A percentile compares a stretch with the other conserved stretches of the same genome.
These are phyloP conservation scores for Amphiura filiformis DNA, from an alignment of 35 echinoderm and acorn worm genomes.

Conservation along the genomic window DNA sequence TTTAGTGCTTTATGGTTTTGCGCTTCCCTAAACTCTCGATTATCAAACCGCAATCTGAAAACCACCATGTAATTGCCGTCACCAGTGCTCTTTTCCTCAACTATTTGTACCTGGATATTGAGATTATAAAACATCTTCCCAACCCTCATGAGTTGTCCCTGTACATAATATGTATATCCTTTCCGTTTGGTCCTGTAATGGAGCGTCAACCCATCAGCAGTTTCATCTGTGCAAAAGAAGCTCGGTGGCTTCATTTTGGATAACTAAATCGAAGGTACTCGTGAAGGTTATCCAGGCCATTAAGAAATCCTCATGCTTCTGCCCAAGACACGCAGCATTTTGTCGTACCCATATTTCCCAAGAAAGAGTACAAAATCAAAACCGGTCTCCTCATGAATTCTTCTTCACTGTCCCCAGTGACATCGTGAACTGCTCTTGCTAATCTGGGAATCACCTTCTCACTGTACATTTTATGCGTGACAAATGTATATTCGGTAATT, in stretches of 20 bases:
- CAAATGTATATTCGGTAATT: conserved; percentile 84
- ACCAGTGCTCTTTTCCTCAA: conserved; percentile 47
- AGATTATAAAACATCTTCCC: conserved; percentile 79
- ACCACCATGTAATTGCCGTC: conserved; percentile 23
- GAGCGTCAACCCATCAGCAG: conserved; percentile 56
- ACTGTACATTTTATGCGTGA: conserved; percentile 91
- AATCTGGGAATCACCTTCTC: conserved; percentile 80
- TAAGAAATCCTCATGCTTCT: conserved; percentile 87
- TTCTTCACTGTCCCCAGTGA: conserved; percentile 29
- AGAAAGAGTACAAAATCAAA: conserved; percentile 72
- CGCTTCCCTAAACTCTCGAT: conserved; percentile 53
- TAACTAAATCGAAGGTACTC: conserved; percentile 97
- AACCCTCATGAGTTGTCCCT: conserved; percentile 70
- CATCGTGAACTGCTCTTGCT: conserved; percentile 46
- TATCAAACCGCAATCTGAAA: conserved; percentile 75
- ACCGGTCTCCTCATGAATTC: conserved; percentile 74
- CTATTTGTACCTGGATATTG: conserved; percentile 55
- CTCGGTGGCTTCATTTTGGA: conserved; percentile 94
- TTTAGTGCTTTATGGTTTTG: conserved; percentile 13
- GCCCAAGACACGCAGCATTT: conserved; percentile 81
- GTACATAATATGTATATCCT: conserved; percentile 80
- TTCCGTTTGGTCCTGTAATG: conserved; percentile 68
- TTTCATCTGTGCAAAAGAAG: conserved; percentile 87
- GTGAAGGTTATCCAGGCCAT: conserved; percentile 90
- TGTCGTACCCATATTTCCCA: conserved; percentile 88